These are phyloP conservation scores for Torymus tubicola DNA, from an alignment of 2,888 invertebrate species.

Conservation along the genomic window DNA sequence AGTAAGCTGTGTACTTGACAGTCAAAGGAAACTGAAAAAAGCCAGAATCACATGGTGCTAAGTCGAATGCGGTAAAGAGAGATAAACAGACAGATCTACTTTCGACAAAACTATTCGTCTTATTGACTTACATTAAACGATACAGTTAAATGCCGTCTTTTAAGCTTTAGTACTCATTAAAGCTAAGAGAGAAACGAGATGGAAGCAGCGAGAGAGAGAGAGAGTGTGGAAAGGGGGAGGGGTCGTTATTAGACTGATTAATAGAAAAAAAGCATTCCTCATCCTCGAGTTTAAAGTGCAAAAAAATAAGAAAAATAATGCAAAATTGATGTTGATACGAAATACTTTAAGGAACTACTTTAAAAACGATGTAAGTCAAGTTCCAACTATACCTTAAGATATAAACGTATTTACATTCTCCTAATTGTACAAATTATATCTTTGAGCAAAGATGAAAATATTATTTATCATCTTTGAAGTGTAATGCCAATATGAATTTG, in stretches of 20 bases:
- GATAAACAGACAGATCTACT: constrained; percentile 1
- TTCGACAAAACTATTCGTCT: constrained; percentile 7
- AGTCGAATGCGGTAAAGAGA: not conserved
- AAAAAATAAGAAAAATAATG: constrained; percentile 32
- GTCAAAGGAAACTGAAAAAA: too few relatives aligned
- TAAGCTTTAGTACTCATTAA: constrained; percentile 41
- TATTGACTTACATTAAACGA: constrained; percentile 8
- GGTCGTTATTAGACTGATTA: constrained; percentile 49
- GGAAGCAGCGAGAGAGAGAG: constrained; percentile 8
- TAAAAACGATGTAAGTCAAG: not conserved
- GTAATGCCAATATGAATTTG: constrained; percentile 14
- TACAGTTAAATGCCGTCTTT: constrained; percentile 14
- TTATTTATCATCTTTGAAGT: constrained; percentile 6
- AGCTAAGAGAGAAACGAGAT: not conserved
- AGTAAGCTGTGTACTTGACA: too few relatives aligned
- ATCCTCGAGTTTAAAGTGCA: constrained; percentile 41
- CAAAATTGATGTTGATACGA: constrained; percentile 21
- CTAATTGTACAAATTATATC: constrained; percentile 39
- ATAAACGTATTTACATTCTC: constrained; percentile 26
- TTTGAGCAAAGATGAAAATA: constrained; percentile 20
- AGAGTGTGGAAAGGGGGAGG: constrained; percentile 9
- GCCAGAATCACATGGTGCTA: constrained; percentile 13
- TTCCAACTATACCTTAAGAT: constrained; percentile 32
- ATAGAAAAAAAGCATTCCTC: constrained; percentile 38
- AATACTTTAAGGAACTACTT: not conserved